Conservation (phyloP, 1,140 invertebrate species). For the Elymnias hypermnestra region DNA sequence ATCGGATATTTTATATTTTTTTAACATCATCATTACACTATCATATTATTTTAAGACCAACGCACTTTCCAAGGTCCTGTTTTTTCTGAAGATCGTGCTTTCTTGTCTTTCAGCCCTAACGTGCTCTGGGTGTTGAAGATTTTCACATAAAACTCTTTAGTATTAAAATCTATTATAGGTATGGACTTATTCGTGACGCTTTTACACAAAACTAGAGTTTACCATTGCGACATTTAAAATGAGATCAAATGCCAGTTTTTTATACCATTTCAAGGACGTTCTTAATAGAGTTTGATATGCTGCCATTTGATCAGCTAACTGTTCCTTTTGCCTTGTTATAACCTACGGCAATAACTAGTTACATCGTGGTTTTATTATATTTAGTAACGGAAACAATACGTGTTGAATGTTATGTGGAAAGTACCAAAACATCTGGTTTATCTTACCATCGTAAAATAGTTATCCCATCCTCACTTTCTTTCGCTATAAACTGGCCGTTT, state of each 20-base stretch:
- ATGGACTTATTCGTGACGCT: conserved; percentile 9
- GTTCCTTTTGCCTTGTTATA: conserved; percentile 4
- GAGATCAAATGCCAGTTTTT: conserved; percentile 44
- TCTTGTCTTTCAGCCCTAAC: conserved; percentile 17
- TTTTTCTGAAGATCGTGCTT: conserved; percentile 25
- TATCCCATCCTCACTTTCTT: conserved; percentile 52
- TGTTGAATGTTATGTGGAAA: conserved; percentile 52
- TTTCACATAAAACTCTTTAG: conserved; percentile 17
- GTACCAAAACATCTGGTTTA: conserved; percentile 49
- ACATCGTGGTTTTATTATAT: background rate
- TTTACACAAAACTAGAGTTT: too few relatives aligned
- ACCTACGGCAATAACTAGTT: background rate
- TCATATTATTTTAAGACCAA: too few relatives aligned
- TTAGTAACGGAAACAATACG: background rate
- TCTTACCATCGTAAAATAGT: conserved; percentile 62
- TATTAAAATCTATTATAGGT: conserved; percentile 19
- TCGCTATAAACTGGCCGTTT: conserved; percentile 41
- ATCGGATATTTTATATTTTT: too few relatives aligned
- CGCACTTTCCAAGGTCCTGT: conserved; percentile 22
- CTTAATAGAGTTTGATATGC: conserved; percentile 21
- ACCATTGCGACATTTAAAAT: conserved; percentile 41
- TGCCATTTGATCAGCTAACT: conserved; percentile 7
- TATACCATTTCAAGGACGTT: conserved; percentile 51
- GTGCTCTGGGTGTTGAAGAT: conserved; percentile 9
- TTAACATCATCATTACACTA: too few relatives aligned